These are phyloP conservation scores for Drosophila merina DNA, from an alignment of 2,888 invertebrate species.

Conservation along the genomic window DNA sequence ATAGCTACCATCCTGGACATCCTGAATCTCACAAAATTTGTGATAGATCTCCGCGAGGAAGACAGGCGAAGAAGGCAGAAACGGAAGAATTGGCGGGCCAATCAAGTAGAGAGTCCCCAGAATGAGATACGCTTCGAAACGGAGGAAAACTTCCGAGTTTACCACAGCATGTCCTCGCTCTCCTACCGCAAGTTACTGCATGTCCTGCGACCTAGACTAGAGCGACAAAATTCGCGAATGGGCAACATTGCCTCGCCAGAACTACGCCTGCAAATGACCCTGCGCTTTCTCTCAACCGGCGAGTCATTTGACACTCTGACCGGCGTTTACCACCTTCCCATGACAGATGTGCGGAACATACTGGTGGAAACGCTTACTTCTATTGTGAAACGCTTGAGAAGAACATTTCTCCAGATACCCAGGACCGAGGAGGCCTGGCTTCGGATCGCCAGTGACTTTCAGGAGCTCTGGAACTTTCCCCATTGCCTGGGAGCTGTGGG, in stretches of 20 bases:
- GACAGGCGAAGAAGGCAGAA: not conserved
- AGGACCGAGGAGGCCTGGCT: conserved; percentile 7
- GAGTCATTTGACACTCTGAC: conserved; percentile 1
- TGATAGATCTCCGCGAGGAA: not conserved
- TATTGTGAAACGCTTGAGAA: conserved; percentile 1
- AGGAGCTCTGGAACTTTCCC: conserved; percentile 11
- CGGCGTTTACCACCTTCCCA: not conserved
- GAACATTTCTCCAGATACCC: not conserved
- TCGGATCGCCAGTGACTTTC: not conserved
- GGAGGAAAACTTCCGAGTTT: not conserved
- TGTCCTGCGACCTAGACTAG: not conserved
- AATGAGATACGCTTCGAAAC: not conserved
- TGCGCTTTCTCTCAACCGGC: conserved; percentile 9
- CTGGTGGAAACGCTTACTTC: not conserved
- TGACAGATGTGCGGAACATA: not conserved
- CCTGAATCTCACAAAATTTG: not conserved
- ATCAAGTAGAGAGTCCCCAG: not conserved
- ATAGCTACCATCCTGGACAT: not conserved
- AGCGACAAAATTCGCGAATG: not conserved
- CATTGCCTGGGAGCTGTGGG: conserved; percentile 11
- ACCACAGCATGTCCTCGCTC: conserved; percentile 2
- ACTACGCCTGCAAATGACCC: conserved; percentile 1
- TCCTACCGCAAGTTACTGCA: conserved; percentile 2
- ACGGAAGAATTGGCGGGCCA: not conserved
- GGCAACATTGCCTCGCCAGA: not conserved